A percentile compares a stretch with the other conserved stretches of the same genome.
Conservation (phyloP, 2,113 vertebrate genomes). For the Chlamydotis undulata region DNA sequence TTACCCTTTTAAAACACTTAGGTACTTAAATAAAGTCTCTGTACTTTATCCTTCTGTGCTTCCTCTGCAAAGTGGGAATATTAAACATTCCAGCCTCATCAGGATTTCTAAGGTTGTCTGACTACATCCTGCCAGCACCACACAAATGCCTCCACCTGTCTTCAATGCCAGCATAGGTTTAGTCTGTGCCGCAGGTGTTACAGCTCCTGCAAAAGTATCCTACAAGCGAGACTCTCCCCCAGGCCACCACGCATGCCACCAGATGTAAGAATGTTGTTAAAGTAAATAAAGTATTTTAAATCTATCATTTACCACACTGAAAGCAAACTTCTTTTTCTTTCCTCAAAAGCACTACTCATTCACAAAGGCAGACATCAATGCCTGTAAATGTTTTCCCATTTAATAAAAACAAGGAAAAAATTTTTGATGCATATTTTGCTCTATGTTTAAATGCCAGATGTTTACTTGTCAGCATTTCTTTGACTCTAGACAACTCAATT, state of each 20-base stretch:
- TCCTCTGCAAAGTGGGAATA: background rate
- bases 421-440: background rate
- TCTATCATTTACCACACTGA: background rate
- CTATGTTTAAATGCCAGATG: background rate
- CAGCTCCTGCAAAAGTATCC: background rate
- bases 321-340: background rate
- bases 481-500: background rate
- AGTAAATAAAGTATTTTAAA: background rate
- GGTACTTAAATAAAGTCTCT: background rate
- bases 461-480: background rate
- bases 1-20: background rate
- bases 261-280: background rate
- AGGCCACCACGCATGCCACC: background rate
- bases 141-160: accelerated
- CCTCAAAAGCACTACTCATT: background rate
- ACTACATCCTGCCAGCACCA: no score
- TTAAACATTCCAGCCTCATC: background rate
- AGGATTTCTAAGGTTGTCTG: background rate
- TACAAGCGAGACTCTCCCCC: background rate
- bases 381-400: background rate
- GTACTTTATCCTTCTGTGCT: background rate
- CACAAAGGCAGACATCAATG: background rate
- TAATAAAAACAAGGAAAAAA: background rate
- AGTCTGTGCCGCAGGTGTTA: background rate
- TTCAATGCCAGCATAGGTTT: background rate